These are phyloP conservation scores for Auanema freiburgensis DNA, from an alignment of 2,888 invertebrate species.

Conservation along the genomic window DNA sequence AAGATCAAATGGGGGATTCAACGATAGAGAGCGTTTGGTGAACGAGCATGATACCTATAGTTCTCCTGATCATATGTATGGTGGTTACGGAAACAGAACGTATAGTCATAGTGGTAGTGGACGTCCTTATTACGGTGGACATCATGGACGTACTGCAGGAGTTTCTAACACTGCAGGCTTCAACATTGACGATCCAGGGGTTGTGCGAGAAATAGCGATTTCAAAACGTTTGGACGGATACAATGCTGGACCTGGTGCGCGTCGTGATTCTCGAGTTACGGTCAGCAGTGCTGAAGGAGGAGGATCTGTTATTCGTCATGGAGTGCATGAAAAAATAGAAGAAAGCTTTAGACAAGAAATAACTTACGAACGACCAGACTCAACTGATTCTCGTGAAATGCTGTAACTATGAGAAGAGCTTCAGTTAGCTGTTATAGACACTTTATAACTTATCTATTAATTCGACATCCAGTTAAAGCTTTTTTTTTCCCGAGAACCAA, in stretches of 20 bases:
- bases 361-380: slow-evolving; percentile 50
- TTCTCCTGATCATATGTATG: slow-evolving; percentile 42
- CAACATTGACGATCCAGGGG: slow-evolving; percentile 5
- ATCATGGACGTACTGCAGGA: slow-evolving; percentile 23
- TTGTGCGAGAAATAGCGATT: background rate
- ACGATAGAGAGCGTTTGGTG: slow-evolving; percentile 30
- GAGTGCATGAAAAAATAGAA: slow-evolving; percentile 59
- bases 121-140: slow-evolving; percentile 25
- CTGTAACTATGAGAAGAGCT: slow-evolving; percentile 24
- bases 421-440: background rate
- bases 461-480: too few species aligned
- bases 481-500: too few species aligned
- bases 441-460: background rate
- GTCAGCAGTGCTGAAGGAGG: slow-evolving; percentile 33
- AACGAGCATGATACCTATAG: slow-evolving; percentile 42
- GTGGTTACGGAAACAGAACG: slow-evolving; percentile 46
- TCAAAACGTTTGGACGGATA: slow-evolving; percentile 5
- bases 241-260: background rate
- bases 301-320: slow-evolving; percentile 40
- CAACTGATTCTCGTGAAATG: slow-evolving; percentile 45
- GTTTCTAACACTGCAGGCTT: slow-evolving; percentile 12
- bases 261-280: slow-evolving; percentile 8
- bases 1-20: slow-evolving; percentile 9
- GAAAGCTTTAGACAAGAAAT: slow-evolving; percentile 61
- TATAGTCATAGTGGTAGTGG: slow-evolving; percentile 30